Percentiles rank a stretch among this genome's conserved stretches.
Conservation (phyloP, 2,113 vertebrate genomes). For the Scomber colias region DNA sequence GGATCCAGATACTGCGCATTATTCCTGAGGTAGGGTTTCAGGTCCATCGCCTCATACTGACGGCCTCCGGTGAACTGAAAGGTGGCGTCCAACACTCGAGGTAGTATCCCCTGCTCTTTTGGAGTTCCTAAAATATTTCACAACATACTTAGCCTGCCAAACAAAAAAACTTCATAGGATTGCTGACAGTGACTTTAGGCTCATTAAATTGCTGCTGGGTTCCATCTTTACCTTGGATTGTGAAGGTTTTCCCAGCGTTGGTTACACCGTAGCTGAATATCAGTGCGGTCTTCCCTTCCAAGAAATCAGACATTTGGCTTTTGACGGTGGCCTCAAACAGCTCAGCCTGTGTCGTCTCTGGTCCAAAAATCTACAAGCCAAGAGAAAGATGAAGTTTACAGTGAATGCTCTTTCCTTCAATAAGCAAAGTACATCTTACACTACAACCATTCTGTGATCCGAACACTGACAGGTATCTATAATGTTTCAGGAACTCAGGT, state of each 20-base stretch:
- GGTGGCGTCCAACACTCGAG: conserved; percentile 86
- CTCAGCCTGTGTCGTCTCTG: conserved; percentile 85
- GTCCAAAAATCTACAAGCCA: conserved; percentile 88
- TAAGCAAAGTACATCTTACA: too few species aligned
- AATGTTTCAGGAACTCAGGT: not conserved
- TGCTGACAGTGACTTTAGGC: not conserved
- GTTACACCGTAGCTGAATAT: conserved; percentile 94
- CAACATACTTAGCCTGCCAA: not conserved
- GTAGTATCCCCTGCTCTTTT: conserved; percentile 90
- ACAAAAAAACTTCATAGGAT: not conserved
- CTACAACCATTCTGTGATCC: not conserved
- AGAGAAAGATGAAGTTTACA: not conserved
- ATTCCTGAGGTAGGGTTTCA: conserved; percentile 88
- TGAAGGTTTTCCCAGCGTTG: conserved; percentile 93
- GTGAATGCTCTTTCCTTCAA: too few species aligned
- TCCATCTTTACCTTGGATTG: conserved; percentile 87
- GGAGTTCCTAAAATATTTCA: conserved; percentile 79
- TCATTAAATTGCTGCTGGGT: not conserved
- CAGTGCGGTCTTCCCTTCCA: conserved; percentile 87
- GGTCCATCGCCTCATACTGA: conserved; percentile 87
- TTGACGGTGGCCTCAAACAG: conserved; percentile 88
- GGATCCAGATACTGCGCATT: conserved; percentile 84
- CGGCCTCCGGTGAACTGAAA: conserved; percentile 84
- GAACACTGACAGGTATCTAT: not conserved
- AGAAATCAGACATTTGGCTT: conserved; percentile 82